These are phyloP conservation scores for Crepidodera aurea DNA, from an alignment of 2,888 invertebrate species.

Conservation along the genomic window DNA sequence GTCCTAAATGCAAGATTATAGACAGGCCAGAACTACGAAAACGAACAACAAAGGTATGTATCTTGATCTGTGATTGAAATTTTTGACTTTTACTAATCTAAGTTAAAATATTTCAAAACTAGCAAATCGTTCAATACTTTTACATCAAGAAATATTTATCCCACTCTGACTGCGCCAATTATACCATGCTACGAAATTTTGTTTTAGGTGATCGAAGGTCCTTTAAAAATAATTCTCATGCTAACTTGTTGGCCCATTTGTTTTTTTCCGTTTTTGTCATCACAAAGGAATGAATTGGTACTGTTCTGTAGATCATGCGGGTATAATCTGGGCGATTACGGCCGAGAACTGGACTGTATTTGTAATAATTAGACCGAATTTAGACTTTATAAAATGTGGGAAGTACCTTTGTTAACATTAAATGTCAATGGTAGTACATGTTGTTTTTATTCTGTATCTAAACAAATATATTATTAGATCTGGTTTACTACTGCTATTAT, in stretches of 20 bases:
- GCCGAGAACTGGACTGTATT: slow-evolving; percentile 1
- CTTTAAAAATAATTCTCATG: background rate
- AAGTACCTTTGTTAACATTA: background rate
- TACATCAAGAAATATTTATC: too few species aligned
- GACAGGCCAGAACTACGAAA: background rate
- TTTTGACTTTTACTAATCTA: background rate
- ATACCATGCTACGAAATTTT: background rate
- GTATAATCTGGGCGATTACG: slow-evolving; percentile 1
- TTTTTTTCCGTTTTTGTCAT: slow-evolving; percentile 13
- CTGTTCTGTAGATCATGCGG: slow-evolving; percentile 16
- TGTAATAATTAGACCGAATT: too few species aligned
- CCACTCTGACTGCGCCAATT: too few species aligned
- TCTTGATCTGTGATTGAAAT: background rate
- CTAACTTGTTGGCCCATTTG: slow-evolving; percentile 20
- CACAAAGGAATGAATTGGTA: background rate
- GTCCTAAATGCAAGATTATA: background rate
- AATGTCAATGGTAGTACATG: background rate
- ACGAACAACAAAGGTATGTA: background rate
- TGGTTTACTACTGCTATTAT: too few species aligned
- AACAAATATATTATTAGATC: background rate
- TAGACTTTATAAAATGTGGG: background rate
- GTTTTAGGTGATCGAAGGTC: slow-evolving; percentile 2
- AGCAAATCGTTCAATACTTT: too few species aligned
- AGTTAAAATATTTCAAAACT: too few species aligned
- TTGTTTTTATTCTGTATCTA: background rate